phyloP scores from a whole-genome alignment of 2,888 invertebrate genomes.

The Leucophenga montana region DNA sequence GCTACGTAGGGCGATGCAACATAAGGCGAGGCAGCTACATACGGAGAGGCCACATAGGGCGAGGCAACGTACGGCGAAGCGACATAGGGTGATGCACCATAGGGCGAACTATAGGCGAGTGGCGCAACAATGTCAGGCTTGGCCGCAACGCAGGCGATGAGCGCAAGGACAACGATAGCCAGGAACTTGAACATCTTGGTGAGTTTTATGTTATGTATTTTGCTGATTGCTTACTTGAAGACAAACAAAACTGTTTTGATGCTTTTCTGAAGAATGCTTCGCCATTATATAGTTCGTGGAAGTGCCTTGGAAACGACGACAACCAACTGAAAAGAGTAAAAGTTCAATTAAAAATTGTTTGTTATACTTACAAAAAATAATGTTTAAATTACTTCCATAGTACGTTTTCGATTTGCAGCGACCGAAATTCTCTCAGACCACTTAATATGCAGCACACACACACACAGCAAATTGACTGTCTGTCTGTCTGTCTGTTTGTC shows the following conservation, averaged over 20 bases:
- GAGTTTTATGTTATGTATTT: slow-evolving; percentile 34
- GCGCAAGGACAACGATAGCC: slow-evolving; percentile 62
- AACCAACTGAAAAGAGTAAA: not conserved
- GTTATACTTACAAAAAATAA: not conserved
- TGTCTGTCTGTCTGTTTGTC: no score
- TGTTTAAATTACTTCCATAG: not conserved
- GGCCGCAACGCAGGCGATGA: slow-evolving; percentile 64
- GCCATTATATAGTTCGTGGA: slow-evolving; percentile 54
- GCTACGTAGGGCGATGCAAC: slow-evolving; percentile 54
- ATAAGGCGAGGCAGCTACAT: slow-evolving; percentile 42
- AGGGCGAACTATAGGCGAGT: slow-evolving; percentile 63
- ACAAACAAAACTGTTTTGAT: slow-evolving; percentile 60
- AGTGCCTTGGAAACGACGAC: slow-evolving; percentile 52
- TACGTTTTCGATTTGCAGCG: not conserved
- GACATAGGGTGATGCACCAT: slow-evolving; percentile 57
- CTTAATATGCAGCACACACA: not conserved
- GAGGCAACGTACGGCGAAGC: slow-evolving; percentile 58
- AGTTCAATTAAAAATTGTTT: no score
- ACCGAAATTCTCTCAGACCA: not conserved
- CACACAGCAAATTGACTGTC: no score
- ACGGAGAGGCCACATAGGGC: slow-evolving; percentile 64
- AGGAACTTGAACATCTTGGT: slow-evolving; percentile 59
- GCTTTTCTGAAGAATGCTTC: slow-evolving; percentile 31
- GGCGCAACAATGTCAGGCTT: slow-evolving; percentile 69
- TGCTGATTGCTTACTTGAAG: slow-evolving; percentile 42